A percentile compares a stretch with the other conserved stretches of the same genome.
Evolutionary conservation across 2,888 invertebrate species (phyloP).

Genomic region (Mycalesis mineus): DNA sequence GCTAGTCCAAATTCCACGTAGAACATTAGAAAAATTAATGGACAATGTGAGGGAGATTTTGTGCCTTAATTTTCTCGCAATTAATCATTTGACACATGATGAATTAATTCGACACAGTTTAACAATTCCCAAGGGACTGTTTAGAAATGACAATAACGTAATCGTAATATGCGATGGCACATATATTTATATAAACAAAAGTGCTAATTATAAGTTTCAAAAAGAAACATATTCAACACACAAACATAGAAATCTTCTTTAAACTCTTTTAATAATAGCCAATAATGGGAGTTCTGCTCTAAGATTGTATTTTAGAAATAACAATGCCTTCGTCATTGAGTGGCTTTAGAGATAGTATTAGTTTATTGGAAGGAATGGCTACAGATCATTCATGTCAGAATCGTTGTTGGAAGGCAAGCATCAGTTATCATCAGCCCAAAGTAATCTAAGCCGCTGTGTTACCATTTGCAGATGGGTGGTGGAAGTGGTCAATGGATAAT

Average conservation of each 20-base stretch:
- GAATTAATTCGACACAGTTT: neutral
- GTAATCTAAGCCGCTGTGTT: constrained; percentile 19
- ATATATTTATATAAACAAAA: constrained; percentile 7
- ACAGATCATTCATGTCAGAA: constrained; percentile 20
- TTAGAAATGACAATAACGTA: neutral
- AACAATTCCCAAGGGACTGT: constrained; percentile 3
- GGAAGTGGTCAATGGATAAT: neutral
- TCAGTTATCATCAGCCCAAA: constrained; percentile 21
- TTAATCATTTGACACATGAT: too few relatives aligned
- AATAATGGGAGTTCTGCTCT: neutral
- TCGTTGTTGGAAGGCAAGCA: neutral
- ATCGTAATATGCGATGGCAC: constrained; percentile 5
- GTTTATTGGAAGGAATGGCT: constrained; percentile 11
- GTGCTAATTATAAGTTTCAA: constrained; percentile 1
- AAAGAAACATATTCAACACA: neutral
- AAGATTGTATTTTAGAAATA: neutral
- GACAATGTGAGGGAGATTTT: too few relatives aligned
- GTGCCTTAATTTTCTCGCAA: too few relatives aligned
- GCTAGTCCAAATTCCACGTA: neutral
- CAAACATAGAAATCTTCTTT: constrained; percentile 2
- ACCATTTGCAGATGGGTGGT: neutral
- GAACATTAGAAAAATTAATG: too few relatives aligned
- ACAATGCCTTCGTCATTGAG: constrained; percentile 19
- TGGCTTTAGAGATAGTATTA: constrained; percentile 19
- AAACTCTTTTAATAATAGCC: constrained; percentile 20